These are phyloP conservation scores for Nebria brevicollis DNA, from an alignment of 2,888 invertebrate species.

Conservation along the genomic window DNA sequence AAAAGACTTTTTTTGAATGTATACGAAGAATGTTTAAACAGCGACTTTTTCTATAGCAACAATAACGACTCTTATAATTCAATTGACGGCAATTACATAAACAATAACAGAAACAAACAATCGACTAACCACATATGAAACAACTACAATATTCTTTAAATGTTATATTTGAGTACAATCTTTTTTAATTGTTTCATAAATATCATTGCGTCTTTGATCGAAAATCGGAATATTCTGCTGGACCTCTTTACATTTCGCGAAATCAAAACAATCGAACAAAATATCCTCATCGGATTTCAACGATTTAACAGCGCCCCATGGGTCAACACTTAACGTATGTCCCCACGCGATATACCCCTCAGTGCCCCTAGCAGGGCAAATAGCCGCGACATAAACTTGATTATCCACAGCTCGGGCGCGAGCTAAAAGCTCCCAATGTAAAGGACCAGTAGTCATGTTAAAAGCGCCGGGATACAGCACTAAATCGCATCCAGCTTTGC, in stretches of 20 bases:
- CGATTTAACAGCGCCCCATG: slow-evolving; percentile 81
- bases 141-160: neutral
- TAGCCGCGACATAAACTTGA: slow-evolving; percentile 86
- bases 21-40: too few species aligned
- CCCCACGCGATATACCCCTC: slow-evolving; percentile 90
- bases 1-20: too few species aligned
- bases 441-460: slow-evolving; percentile 95
- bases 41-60: too few species aligned
- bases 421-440: slow-evolving; percentile 90
- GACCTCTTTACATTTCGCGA: slow-evolving; percentile 77
- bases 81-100: neutral
- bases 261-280: slow-evolving; percentile 80
- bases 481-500: slow-evolving; percentile 81
- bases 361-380: slow-evolving; percentile 83
- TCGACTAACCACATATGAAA: neutral
- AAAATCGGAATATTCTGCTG: slow-evolving; percentile 86
- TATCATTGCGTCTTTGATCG: slow-evolving; percentile 71
- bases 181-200: slow-evolving; percentile 70
- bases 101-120: neutral
- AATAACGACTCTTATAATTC: neutral
- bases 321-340: slow-evolving; percentile 84
- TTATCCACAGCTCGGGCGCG: slow-evolving; percentile 87
- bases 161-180: neutral
- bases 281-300: slow-evolving; percentile 76
- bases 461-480: slow-evolving; percentile 95